Conservation (phyloP, 2,888 invertebrate species). For the Quadroppia sp. region DNA sequence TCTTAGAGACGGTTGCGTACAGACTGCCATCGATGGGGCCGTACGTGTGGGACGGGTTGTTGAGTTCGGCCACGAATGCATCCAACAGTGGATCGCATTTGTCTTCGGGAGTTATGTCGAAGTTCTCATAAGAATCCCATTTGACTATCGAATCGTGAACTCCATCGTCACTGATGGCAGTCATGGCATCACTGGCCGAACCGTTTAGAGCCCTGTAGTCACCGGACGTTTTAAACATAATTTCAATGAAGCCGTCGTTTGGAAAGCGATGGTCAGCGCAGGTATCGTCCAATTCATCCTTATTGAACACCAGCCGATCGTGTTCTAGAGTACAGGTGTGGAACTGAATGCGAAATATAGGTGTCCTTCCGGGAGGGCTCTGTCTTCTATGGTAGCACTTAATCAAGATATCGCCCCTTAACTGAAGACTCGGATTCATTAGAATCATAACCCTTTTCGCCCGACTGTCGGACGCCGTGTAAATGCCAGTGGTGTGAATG, state of each 20-base stretch:
- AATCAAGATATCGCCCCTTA: conserved; percentile 83
- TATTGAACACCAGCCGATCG: conserved; percentile 75
- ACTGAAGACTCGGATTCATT: conserved; percentile 66
- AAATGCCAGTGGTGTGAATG: conserved; percentile 72
- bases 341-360: conserved; percentile 84
- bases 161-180: conserved; percentile 52
- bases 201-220: conserved; percentile 43
- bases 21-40: conserved; percentile 85
- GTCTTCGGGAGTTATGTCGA: conserved; percentile 51
- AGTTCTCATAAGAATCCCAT: conserved; percentile 71
- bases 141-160: conserved; percentile 65
- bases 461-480: conserved; percentile 43
- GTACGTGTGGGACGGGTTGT: conserved; percentile 61
- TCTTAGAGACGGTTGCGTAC: conserved; percentile 64
- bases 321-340: conserved; percentile 88
- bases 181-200: conserved; percentile 50
- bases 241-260: conserved; percentile 75
- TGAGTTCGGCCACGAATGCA: conserved; percentile 6
- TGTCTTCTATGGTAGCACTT: conserved; percentile 74
- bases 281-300: conserved; percentile 80
- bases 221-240: conserved; percentile 53
- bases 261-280: conserved; percentile 76
- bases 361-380: conserved; percentile 56
- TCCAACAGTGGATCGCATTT: conserved; percentile 44
- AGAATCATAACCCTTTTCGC: conserved; percentile 61